phyloP scores from a whole-genome alignment of 2,113 vertebrate genomes.

The Cyprinodon variegatus region DNA sequence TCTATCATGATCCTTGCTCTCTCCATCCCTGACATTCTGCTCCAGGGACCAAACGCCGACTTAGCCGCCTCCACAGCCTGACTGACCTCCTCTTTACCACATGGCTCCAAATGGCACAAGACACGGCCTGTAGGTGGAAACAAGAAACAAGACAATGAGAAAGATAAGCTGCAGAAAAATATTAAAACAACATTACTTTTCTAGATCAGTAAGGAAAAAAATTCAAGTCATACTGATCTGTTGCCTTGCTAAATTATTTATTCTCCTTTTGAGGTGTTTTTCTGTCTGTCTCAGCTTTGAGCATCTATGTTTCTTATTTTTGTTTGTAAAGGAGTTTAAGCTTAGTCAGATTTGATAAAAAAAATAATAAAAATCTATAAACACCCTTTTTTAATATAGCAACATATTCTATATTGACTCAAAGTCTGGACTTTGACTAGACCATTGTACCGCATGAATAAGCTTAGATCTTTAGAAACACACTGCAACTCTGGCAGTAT shows the following conservation, averaged over 20 bases:
- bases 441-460: too few relatives aligned
- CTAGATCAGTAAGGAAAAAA: neutral
- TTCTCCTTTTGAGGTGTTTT: neutral
- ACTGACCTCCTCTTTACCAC: conserved; percentile 86
- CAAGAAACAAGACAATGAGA: neutral
- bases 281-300: too few relatives aligned
- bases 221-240: neutral
- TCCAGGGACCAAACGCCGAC: conserved; percentile 88
- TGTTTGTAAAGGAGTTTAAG: too few relatives aligned
- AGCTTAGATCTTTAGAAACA: too few relatives aligned
- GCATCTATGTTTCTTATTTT: too few relatives aligned
- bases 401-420: too few relatives aligned
- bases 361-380: too few relatives aligned
- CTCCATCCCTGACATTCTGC: conserved; percentile 90
- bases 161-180: neutral
- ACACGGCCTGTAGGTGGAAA: conserved; percentile 80
- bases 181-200: neutral
- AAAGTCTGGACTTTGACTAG: too few relatives aligned
- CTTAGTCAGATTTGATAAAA: too few relatives aligned
- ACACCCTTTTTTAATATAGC: too few relatives aligned
- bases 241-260: neutral
- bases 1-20: conserved; percentile 88
- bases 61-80: conserved; percentile 86
- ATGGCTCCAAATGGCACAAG: conserved; percentile 85
- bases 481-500: too few relatives aligned